Percentiles rank a stretch among this genome's conserved stretches.
phyloP scores from a whole-genome alignment of 2,113 vertebrate genomes.

The Sebastes schlegelii region DNA sequence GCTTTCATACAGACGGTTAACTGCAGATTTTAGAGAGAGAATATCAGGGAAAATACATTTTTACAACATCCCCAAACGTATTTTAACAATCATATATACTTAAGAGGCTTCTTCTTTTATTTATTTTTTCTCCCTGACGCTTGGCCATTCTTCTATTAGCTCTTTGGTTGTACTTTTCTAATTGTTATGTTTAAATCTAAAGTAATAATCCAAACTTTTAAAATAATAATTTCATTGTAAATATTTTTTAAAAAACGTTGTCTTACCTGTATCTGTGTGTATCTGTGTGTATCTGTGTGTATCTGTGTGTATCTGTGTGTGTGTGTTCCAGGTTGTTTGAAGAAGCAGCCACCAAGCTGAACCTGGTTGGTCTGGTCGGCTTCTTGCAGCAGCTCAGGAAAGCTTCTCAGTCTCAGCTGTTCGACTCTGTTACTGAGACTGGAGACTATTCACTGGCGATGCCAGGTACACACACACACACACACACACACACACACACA shows the following conservation, averaged over 20 bases:
- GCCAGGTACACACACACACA: conserved; percentile 87
- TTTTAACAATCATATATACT: too few species aligned
- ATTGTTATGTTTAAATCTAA: too few species aligned
- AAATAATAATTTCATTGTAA: too few species aligned
- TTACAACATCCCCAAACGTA: neutral
- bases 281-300: conserved; percentile 14
- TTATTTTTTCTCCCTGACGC: too few species aligned
- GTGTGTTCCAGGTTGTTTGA: conserved; percentile 90
- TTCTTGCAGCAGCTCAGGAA: conserved; percentile 96
- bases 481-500: conserved; percentile 11
- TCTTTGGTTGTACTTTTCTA: too few species aligned
- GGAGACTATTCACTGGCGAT: conserved; percentile 95
- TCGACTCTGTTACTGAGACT: conserved; percentile 92
- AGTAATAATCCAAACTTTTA: too few species aligned
- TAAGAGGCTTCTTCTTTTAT: too few species aligned
- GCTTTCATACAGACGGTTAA: neutral
- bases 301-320: conserved; percentile 22
- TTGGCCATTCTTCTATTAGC: too few species aligned
- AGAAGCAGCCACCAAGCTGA: conserved; percentile 93
- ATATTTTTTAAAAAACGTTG: too few species aligned
- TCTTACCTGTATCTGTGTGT: neutral
- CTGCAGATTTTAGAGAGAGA: neutral
- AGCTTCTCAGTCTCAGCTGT: conserved; percentile 95
- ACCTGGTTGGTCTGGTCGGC: conserved; percentile 89
- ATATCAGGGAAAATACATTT: conserved; percentile 7